Evolutionary conservation across 2,797 vertebrate species (phyloP), one percentile per base, ranked within the genome.

Genomic region (Erpetoichthys calabaricus): DNA sequence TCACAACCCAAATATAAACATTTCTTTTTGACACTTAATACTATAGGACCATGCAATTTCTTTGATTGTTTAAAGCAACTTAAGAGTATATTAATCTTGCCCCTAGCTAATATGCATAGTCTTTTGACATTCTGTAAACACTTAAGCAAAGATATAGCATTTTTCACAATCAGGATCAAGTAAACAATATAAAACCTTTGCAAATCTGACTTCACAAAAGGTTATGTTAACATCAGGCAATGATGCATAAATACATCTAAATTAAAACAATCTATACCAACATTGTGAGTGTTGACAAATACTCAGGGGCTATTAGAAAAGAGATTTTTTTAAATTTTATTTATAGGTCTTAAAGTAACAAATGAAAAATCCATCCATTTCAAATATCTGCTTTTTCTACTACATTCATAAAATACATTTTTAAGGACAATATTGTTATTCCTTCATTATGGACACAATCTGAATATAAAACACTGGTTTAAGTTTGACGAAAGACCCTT

Each of bases 71-170:
- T 4, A 25, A 59, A 5, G 7, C 44, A 47, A 43, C 47, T 44
- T 8, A 9, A 45, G 47, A 4, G 7, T 56, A 50, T 47, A 60
- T 4, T 7, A 56, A 55, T 56, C 42, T 43, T 56, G 45, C 5
- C 54, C 45, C 56, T 45, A 7, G 4, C 44, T 6, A 45, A 45
- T 44, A 9, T 4, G 25, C 25, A 8, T n/a, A 10, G 45, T 53
- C 44, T n/a, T 51, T 8, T 46, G n/a, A 59, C 25, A 44, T 10
- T 41, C 55, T n/a, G 25, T 56, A 53, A 46, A 51, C 45, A 56
- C 63, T 57, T 58, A 53, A 53, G 53, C 47, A 42, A 56, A 42
- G 46, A 7, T 41, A 10, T 45, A 43, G 50, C 10, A 49, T 54
- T 45, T 59, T 44, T 42, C 42, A n/a, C 42, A 5, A 42, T 53